A percentile compares a stretch with the other conserved stretches of the same genome.
phyloP scores from a whole-genome alignment of 2,888 invertebrate genomes.

The Morpho helenor region DNA sequence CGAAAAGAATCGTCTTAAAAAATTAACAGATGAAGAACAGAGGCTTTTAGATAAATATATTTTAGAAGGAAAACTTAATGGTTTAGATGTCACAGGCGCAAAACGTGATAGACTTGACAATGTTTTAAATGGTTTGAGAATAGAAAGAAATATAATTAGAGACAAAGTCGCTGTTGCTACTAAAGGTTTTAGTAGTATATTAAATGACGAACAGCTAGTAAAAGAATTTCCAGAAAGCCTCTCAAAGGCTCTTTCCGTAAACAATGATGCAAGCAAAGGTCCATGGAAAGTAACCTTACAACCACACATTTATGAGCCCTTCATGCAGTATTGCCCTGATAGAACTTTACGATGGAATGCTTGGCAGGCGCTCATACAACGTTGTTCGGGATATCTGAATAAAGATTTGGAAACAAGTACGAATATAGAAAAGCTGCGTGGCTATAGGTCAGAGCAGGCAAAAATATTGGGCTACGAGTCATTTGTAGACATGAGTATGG shows the following conservation, averaged over 20 bases:
- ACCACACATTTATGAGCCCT: slow-evolving; percentile 84
- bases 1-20: slow-evolving; percentile 64
- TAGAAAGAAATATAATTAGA: slow-evolving; percentile 81
- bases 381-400: slow-evolving; percentile 83
- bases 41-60: slow-evolving; percentile 88
- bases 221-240: slow-evolving; percentile 87
- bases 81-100: slow-evolving; percentile 82
- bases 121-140: slow-evolving; percentile 73
- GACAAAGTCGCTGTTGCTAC: slow-evolving; percentile 83
- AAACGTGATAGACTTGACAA: slow-evolving; percentile 63
- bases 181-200: slow-evolving; percentile 82
- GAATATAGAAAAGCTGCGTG: slow-evolving; percentile 88
- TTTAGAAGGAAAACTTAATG: slow-evolving; percentile 91
- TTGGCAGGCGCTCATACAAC: slow-evolving; percentile 88
- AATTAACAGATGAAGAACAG: slow-evolving; percentile 80
- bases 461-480: slow-evolving; percentile 87
- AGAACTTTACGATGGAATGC: slow-evolving; percentile 88
- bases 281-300: slow-evolving; percentile 92
- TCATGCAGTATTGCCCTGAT: slow-evolving; percentile 92
- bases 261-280: slow-evolving; percentile 82
- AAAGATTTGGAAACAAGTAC: slow-evolving; percentile 84
- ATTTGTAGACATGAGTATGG: slow-evolving; percentile 93
- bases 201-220: slow-evolving; percentile 82
- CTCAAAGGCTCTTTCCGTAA: slow-evolving; percentile 81
- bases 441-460: slow-evolving; percentile 84